Evolutionary conservation across 2,888 invertebrate genomes (phyloP), one percentile per base, ranked within the genome.

Genomic region (Hemistola chrysoprasaria): DNA sequence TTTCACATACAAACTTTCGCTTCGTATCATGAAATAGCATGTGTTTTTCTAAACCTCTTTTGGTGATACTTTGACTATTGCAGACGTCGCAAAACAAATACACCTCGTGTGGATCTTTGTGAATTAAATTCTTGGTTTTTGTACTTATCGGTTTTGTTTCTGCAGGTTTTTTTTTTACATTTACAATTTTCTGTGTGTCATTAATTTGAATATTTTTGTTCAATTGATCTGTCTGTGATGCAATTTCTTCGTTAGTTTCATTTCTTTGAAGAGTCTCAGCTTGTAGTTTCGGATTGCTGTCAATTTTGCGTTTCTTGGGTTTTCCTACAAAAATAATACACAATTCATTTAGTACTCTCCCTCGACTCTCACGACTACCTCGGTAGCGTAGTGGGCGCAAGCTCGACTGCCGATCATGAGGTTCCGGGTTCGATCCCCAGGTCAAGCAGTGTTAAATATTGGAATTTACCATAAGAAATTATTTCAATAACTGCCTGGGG

Each of bases 221-320:
- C 16, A 16, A 4, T 16, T 16, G 16, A n/a, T 7, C 8, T 9
- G 11, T 6, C 7, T 16, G 10, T 11, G 22, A 4, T 11, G 31
- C 29, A 16, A 1, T 27, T 30, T 20, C 10, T 29, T 10, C 23
- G 1, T 9, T 8, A 3, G 11, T 16, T 11, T 11, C 21, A 7
- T 23, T 7, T 4, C 21, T 30, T 27, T 11, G 30, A 8, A n/a
- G n/a, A n/a, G n/a, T n/a, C n/a, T 27, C 8, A 30, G 22, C 9
- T 8, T 34, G 8, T 9, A 25, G 11, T 28, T 34, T 40, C 0
- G 16, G 16, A n/a, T 11, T 25, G 6, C 21, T 31, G 21, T 41
- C 38, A 4, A 24, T 31, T 30, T 47, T 49, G 5, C 28, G 30
- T 37, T 47, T 52, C 31, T 52, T 52, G 3, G 24, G 21, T 25